These are phyloP conservation scores for Phenganax subtilis DNA, from an alignment of 92 coral and sea anemone genomes.

Conservation along the genomic window DNA sequence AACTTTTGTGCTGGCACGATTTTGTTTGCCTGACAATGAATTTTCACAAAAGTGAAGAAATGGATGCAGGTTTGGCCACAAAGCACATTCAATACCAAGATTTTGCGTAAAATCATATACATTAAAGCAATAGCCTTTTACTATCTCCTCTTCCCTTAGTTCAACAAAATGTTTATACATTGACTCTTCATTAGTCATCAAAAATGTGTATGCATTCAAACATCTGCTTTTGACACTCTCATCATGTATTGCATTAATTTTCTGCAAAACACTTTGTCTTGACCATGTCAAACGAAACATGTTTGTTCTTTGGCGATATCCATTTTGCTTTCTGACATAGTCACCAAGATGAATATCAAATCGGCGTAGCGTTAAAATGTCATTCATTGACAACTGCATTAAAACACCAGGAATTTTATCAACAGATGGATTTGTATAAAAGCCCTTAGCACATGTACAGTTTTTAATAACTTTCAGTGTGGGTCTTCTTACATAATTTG, in stretches of 20 bases:
- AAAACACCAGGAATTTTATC: neutral
- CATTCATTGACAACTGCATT: neutral
- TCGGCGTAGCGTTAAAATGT: neutral
- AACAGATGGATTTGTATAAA: neutral
- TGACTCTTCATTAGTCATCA: no score
- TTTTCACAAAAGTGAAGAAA: no score
- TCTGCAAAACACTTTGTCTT: no score
- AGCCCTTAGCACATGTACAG: neutral
- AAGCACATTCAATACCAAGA: neutral
- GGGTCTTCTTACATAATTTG: neutral
- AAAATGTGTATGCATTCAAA: no score
- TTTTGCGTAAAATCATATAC: no score
- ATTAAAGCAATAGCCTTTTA: no score
- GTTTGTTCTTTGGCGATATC: constrained; percentile 21
- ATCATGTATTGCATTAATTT: no score
- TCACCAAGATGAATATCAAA: constrained; percentile 35
- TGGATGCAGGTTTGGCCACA: no score
- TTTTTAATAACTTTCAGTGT: neutral
- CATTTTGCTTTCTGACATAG: constrained; percentile 12
- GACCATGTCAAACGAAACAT: neutral
- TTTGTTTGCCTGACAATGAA: no score
- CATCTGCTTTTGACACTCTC: no score
- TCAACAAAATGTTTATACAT: no score
- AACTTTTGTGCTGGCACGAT: constrained; percentile 23
- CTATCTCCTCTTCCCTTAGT: no score